Conservation (phyloP, 2,113 vertebrate genomes). For the Leptobrachium ailaonicum region DNA sequence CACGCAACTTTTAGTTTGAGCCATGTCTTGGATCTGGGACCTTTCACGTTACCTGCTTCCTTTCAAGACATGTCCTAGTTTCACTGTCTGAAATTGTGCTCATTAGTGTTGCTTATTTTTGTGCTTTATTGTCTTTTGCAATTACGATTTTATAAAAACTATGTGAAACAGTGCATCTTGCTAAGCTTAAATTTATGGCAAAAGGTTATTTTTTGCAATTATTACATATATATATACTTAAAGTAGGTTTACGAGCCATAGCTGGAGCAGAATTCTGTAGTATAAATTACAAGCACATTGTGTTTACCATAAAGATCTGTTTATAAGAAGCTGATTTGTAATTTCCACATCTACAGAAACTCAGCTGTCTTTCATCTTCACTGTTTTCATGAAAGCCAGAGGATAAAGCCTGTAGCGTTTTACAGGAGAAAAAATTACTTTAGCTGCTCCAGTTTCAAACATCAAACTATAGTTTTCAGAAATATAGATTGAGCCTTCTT, state of each 20-base stretch:
- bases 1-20: slow-evolving; percentile 11
- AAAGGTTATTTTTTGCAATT: not conserved
- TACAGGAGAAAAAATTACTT: slow-evolving; percentile 53
- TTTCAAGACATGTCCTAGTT: slow-evolving; percentile 29
- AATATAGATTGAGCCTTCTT: slow-evolving; percentile 54
- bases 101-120: slow-evolving; percentile 22
- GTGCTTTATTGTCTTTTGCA: not conserved
- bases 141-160: not conserved
- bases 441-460: slow-evolving; percentile 61
- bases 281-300: slow-evolving; percentile 56
- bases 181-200: not conserved
- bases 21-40: slow-evolving; percentile 19
- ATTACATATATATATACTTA: slow-evolving; percentile 14
- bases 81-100: slow-evolving; percentile 1
- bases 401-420: slow-evolving; percentile 57
- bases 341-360: slow-evolving; percentile 66
- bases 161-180: not conserved
- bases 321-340: slow-evolving; percentile 63
- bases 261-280: slow-evolving; percentile 43
- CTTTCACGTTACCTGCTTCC: slow-evolving; percentile 1
- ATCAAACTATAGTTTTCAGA: slow-evolving; percentile 57
- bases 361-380: slow-evolving; percentile 68
- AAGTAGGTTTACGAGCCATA: slow-evolving; percentile 33
- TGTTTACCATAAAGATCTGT: slow-evolving; percentile 67
- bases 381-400: slow-evolving; percentile 62